Evolutionary conservation across 2,888 invertebrate species (phyloP).

Genomic region (Empis livida): DNA sequence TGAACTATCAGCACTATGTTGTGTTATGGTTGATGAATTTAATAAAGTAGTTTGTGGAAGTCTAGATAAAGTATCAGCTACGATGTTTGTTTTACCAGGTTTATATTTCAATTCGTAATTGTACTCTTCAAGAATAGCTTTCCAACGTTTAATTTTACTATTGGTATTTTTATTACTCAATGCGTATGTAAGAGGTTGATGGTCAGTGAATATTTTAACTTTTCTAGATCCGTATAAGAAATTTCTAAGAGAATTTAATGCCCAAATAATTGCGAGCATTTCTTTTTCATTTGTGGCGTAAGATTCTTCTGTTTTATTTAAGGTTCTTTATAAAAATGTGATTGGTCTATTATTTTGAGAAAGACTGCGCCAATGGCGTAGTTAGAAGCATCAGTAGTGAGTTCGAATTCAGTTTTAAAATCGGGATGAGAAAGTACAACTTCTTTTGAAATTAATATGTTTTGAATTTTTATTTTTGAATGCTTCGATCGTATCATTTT

Average conservation of each 20-base stretch:
- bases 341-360: conserved; percentile 3
- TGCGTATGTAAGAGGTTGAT: conserved; percentile 5
- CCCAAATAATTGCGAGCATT: conserved; percentile 5
- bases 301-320: no score
- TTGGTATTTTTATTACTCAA: conserved; percentile 7
- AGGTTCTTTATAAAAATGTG: conserved; percentile 1
- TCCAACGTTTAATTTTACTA: conserved; percentile 6
- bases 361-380: conserved; percentile 3
- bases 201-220: conserved; percentile 10
- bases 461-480: conserved; percentile 4
- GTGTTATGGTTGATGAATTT: conserved; percentile 6
- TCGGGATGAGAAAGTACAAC: conserved; percentile 1
- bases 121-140: conserved; percentile 6
- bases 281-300: no score
- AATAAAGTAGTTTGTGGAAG: not conserved
- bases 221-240: conserved; percentile 6
- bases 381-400: conserved; percentile 6
- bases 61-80: conserved; percentile 8
- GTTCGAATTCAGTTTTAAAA: conserved; percentile 1
- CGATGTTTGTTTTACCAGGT: conserved; percentile 6
- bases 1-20: conserved; percentile 9
- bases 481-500: not conserved
- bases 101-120: conserved; percentile 6
- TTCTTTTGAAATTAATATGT: conserved; percentile 2
- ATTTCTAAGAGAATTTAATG: conserved; percentile 3